Evolutionary conservation across 2,797 vertebrate species (phyloP).

Genomic region (Acanthiza pusilla): DNA sequence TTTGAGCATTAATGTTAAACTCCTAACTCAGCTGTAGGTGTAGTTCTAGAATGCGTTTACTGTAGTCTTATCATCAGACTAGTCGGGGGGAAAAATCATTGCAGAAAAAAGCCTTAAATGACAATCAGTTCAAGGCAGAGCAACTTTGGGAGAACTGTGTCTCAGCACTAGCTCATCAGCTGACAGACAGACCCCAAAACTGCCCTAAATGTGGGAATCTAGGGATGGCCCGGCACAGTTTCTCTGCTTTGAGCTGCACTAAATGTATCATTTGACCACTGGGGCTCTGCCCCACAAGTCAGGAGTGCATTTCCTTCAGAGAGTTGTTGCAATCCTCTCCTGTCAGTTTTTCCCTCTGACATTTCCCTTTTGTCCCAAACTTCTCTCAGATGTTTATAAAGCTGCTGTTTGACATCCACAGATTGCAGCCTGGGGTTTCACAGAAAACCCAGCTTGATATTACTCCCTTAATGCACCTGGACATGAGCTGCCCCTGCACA

Average conservation of each 20-base stretch:
- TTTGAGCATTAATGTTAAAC: not conserved
- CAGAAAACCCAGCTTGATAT: not conserved
- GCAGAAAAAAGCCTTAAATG: not conserved
- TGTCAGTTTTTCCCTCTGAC: not conserved
- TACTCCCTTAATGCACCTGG: not conserved
- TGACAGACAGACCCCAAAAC: not conserved
- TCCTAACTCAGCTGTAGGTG: not conserved
- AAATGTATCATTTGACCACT: not conserved
- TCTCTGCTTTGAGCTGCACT: not conserved
- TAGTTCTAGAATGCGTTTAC: not conserved
- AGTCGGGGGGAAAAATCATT: not conserved
- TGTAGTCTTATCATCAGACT: not conserved
- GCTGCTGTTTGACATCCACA: not conserved
- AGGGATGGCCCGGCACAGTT: not conserved
- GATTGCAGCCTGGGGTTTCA: not conserved
- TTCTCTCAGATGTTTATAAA: not conserved
- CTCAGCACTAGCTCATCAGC: not conserved
- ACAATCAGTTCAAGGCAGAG: not conserved
- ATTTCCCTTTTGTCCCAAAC: not conserved
- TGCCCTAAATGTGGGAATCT: fast-evolving
- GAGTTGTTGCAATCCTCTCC: not conserved
- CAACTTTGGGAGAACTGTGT: not conserved
- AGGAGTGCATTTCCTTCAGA: not conserved
- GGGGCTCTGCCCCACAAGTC: not conserved
- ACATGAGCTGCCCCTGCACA: not conserved